phyloP scores from a whole-genome alignment of 2,797 vertebrate species.

The Rhinichthys osculus region DNA sequence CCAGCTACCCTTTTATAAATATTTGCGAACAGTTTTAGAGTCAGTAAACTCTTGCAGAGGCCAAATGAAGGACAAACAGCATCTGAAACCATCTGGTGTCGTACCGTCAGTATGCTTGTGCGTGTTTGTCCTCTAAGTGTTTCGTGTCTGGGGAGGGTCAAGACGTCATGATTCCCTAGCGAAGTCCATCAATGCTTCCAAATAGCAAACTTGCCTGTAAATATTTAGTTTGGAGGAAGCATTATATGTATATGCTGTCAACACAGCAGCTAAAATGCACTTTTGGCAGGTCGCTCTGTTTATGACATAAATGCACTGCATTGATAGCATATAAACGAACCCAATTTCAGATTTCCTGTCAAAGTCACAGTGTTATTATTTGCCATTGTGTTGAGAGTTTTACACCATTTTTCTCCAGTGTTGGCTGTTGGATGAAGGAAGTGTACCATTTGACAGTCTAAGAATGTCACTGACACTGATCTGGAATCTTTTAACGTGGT shows the following conservation, averaged over 20 bases:
- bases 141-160: slow-evolving; percentile 53
- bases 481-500: background rate
- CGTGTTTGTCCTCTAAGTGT: slow-evolving; percentile 46
- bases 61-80: slow-evolving; percentile 56
- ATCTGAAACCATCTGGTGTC: slow-evolving; percentile 56
- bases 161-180: slow-evolving; percentile 55
- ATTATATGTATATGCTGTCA: slow-evolving; percentile 50
- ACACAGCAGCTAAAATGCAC: slow-evolving; percentile 39
- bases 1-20: slow-evolving; percentile 49
- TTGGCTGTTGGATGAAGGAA: background rate
- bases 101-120: slow-evolving; percentile 39
- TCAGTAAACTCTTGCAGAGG: slow-evolving; percentile 49
- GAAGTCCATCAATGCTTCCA: slow-evolving; percentile 55
- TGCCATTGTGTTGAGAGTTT: slow-evolving; percentile 23
- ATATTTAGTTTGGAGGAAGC: slow-evolving; percentile 62
- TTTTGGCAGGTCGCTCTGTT: slow-evolving; percentile 49
- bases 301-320: slow-evolving; percentile 35
- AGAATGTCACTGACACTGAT: slow-evolving; percentile 23
- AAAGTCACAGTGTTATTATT: slow-evolving; percentile 43
- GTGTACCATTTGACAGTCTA: slow-evolving; percentile 13
- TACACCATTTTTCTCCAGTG: background rate
- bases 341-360: slow-evolving; percentile 51
- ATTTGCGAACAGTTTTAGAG: slow-evolving; percentile 42
- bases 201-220: slow-evolving; percentile 58
- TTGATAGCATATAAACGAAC: slow-evolving; percentile 50